Evolutionary conservation across 92 coral and sea anemone species (phyloP).

Genomic region (Porites cylindrica): DNA sequence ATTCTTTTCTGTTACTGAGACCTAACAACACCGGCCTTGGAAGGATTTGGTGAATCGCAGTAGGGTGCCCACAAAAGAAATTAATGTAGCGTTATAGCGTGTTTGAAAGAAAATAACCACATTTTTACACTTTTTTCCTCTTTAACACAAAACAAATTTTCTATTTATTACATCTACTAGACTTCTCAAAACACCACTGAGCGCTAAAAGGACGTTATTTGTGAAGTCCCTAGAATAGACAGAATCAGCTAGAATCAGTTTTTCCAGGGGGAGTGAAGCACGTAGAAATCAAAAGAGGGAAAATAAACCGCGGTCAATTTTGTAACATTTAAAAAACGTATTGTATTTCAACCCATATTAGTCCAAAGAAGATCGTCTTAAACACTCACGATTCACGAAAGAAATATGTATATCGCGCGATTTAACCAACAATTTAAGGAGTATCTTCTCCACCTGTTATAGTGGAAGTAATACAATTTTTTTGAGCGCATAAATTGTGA

Average conservation of each 20-base stretch:
- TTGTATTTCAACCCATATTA: no score
- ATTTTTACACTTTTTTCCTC: background rate
- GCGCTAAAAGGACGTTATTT: background rate
- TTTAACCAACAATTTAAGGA: background rate
- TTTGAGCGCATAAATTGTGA: no score
- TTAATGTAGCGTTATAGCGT: background rate
- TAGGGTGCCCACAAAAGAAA: background rate
- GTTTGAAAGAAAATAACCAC: no score
- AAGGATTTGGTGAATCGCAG: background rate
- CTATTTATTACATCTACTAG: background rate
- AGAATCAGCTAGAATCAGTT: background rate
- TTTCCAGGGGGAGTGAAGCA: no score
- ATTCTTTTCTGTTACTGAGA: background rate
- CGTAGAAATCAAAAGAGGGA: no score
- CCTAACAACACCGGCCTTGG: background rate
- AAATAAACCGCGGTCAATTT: no score
- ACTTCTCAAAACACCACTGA: background rate
- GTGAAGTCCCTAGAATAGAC: background rate
- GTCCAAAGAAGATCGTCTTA: no score
- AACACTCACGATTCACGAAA: no score
- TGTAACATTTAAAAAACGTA: no score
- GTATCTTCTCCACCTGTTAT: background rate
- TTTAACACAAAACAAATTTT: background rate
- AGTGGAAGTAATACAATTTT: no score
- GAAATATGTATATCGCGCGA: no score